These are phyloP conservation scores for Ianthella basta DNA, from an alignment of 37 sponge, comb jelly and placozoan species.

Conservation along the genomic window DNA sequence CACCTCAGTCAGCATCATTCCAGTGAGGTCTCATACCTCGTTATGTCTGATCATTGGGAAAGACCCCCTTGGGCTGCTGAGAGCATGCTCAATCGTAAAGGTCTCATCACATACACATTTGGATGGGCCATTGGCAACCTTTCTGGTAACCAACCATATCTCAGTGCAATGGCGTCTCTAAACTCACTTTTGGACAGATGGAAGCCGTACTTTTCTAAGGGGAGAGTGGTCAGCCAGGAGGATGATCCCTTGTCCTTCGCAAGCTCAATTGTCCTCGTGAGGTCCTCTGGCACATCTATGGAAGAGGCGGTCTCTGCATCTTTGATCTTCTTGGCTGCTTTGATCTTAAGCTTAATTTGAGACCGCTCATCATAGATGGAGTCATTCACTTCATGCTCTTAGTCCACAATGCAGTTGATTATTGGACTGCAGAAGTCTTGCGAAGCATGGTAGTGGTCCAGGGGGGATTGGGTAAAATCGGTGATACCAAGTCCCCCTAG, in stretches of 20 bases:
- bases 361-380: not conserved
- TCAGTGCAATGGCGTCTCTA: not conserved
- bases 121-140: conserved; percentile 5
- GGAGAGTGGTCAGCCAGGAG: conserved; percentile 16
- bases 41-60: conserved; percentile 19
- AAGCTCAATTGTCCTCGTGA: not conserved
- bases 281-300: not conserved
- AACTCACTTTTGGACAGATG: conserved; percentile 3
- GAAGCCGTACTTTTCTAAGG: conserved; percentile 6
- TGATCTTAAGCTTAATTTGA: not conserved
- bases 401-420: not conserved
- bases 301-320: conserved; percentile 8
- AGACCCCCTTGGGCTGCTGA: conserved; percentile 5
- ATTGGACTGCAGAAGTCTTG: not conserved
- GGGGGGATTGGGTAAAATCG: not conserved
- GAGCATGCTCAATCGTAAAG: conserved; percentile 24
- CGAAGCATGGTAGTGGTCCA: not conserved
- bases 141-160: conserved; percentile 27
- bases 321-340: not conserved
- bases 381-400: not conserved
- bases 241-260: conserved; percentile 19
- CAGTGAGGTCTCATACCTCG: conserved; percentile 15
- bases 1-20: conserved; percentile 1
- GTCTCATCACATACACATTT: conserved; percentile 8
- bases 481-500: not conserved